Base-by-base conservation (phyloP, 1,140 invertebrate species). In the Trichonephila clavipes region DNA sequence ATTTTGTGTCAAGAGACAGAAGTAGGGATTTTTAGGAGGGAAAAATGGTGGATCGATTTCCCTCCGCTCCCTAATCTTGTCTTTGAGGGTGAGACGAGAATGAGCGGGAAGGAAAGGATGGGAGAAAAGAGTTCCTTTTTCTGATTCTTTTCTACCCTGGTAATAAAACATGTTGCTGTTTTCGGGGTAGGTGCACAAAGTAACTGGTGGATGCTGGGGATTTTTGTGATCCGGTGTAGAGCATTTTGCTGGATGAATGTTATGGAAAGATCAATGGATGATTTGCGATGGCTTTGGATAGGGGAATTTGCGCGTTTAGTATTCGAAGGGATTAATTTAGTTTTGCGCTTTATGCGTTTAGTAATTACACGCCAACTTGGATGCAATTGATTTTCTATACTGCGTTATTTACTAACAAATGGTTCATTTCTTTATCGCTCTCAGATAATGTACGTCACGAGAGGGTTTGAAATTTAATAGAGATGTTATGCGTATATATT, bases 1-100 rank as follows among this genome's bases (percentile, higher is more conserved):
- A 69, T 64, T 88, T 88, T 72, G 28, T 72, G 28, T 40, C 34
- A 19, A 12, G 34, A 61, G 51, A 51, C 51, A 51, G 51, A 51
- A 51, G 51, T 51, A 88, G 59, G 61, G 85, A 87, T 69, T 88
- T 62, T 88, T 24, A 24, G 87, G 28, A 51, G 62, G 87, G 64
- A 72, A 87, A 86, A 88, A 88, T 69, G 59, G 34, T 40, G 87
- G 87, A 88, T 88, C 87, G 87, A 88, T 88, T 88, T 88, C 64
- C 34, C 40, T 62, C 44, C 12, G 62, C 62, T 40, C 28, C 34
- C 34, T 40, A 77, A 77, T 77, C 72, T 77, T 77, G 72, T 77
- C 72, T 34, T 40, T 77, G 62, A 89, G 62, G 86, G 66, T 12
- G 66, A 58, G 51, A n/a, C 19, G 64, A 58, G 40, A 51, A 10